A percentile compares a stretch with the other conserved stretches of the same genome.
Conservation (phyloP, 2,888 invertebrate genomes). For the Cephonodes hylas region DNA sequence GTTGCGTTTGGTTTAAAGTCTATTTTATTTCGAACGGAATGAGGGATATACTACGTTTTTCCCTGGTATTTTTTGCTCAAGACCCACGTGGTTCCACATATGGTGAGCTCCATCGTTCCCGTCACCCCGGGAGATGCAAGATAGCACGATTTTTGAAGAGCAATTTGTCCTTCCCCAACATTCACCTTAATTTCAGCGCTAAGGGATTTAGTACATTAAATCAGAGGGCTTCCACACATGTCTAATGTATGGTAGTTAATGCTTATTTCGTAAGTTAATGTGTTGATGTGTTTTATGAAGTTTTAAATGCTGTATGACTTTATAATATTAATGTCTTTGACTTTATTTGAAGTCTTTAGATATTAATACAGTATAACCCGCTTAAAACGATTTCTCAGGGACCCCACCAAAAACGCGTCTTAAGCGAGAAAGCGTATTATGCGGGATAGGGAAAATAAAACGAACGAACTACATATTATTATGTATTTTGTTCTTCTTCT, state of each 20-base stretch:
- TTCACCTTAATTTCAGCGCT: not conserved
- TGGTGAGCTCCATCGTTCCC: constrained; percentile 65
- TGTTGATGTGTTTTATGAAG: not conserved
- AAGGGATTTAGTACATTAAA: not conserved
- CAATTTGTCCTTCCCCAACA: constrained; percentile 9
- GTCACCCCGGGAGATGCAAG: constrained; percentile 68
- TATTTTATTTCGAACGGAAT: constrained; percentile 15
- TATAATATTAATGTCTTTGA: too few relatives aligned
- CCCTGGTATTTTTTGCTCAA: constrained; percentile 34
- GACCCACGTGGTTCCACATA: constrained; percentile 78
- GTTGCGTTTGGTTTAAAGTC: fast-evolving
- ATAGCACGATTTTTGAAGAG: constrained; percentile 48
- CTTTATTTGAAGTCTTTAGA: too few relatives aligned
- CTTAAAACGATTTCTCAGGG: too few relatives aligned
- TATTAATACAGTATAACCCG: too few relatives aligned
- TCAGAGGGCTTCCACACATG: not conserved
- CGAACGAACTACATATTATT: too few relatives aligned
- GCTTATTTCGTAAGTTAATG: not conserved
- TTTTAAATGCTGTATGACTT: too few relatives aligned
- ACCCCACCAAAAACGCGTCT: too few relatives aligned
- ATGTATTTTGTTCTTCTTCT: too few relatives aligned
- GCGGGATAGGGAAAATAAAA: too few relatives aligned
- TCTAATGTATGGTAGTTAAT: not conserved
- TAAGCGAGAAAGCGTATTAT: too few relatives aligned
- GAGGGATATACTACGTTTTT: constrained; percentile 28